These are phyloP conservation scores for Agriopis aurantiaria DNA, from an alignment of 2,888 invertebrate genomes.

Conservation along the genomic window DNA sequence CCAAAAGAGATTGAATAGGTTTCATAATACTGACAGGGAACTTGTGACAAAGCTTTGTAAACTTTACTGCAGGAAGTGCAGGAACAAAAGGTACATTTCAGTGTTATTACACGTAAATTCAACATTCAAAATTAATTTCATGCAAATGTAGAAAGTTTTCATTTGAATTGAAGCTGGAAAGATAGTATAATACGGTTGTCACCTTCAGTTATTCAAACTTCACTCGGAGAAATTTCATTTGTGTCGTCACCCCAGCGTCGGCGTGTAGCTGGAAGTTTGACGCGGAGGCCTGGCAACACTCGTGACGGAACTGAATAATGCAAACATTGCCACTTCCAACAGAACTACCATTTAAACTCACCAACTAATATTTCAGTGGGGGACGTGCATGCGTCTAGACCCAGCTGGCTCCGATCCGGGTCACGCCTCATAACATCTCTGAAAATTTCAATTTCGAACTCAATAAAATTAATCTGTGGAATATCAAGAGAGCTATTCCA, in stretches of 20 bases:
- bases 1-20: not conserved
- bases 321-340: conserved; percentile 12
- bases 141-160: conserved; percentile 17
- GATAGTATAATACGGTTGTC: conserved; percentile 20
- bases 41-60: not conserved
- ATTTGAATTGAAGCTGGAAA: conserved; percentile 17
- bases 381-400: conserved; percentile 16
- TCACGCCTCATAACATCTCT: conserved; percentile 38
- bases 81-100: not conserved
- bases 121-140: conserved; percentile 11
- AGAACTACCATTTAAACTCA: conserved; percentile 6
- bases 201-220: conserved; percentile 18
- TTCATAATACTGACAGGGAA: not conserved
- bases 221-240: conserved; percentile 20
- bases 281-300: conserved; percentile 4
- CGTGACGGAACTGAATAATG: conserved; percentile 10
- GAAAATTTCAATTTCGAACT: conserved; percentile 47
- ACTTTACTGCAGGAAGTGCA: not conserved
- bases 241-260: conserved; percentile 6
- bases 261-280: conserved; percentile 19
- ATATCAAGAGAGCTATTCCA: conserved; percentile 53
- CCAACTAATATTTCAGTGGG: conserved; percentile 21
- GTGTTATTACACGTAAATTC: conserved; percentile 5
- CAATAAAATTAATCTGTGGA: conserved; percentile 49
- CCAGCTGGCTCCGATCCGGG: conserved; percentile 8